A percentile compares a stretch with the other conserved stretches of the same genome.
phyloP scores from a whole-genome alignment of 2,797 vertebrate species.

The Cynopterus sphinx region DNA sequence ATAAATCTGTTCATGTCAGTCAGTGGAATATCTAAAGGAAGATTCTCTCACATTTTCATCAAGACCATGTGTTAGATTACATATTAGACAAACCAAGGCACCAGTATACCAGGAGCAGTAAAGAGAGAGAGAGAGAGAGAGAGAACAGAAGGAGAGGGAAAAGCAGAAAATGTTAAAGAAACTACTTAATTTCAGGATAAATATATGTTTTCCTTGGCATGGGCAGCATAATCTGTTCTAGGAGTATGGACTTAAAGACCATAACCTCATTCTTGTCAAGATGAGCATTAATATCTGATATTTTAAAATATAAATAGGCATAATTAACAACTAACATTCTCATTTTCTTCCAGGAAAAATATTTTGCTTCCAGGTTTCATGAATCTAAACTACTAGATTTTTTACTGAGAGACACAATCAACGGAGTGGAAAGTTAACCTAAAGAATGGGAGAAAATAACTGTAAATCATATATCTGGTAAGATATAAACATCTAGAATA shows the following conservation, averaged over 20 bases:
- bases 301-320: constrained; percentile 18
- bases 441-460: neutral
- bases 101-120: neutral
- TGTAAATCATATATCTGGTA: neutral
- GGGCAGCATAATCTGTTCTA: neutral
- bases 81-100: neutral
- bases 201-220: neutral
- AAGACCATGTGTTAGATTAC: neutral
- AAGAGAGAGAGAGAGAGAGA: neutral
- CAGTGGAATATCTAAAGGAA: neutral
- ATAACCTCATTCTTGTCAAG: neutral
- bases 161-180: neutral
- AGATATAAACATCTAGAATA: neutral
- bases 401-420: neutral
- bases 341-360: neutral
- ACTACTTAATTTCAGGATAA: neutral
- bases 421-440: neutral
- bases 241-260: neutral
- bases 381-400: neutral
- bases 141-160: neutral
- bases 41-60: neutral
- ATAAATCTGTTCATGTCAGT: neutral
- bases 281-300: neutral
- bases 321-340: neutral
- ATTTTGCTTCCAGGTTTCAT: neutral